Conservation (phyloP, 2,113 vertebrate species). For the Notarius quadriscutis region DNA sequence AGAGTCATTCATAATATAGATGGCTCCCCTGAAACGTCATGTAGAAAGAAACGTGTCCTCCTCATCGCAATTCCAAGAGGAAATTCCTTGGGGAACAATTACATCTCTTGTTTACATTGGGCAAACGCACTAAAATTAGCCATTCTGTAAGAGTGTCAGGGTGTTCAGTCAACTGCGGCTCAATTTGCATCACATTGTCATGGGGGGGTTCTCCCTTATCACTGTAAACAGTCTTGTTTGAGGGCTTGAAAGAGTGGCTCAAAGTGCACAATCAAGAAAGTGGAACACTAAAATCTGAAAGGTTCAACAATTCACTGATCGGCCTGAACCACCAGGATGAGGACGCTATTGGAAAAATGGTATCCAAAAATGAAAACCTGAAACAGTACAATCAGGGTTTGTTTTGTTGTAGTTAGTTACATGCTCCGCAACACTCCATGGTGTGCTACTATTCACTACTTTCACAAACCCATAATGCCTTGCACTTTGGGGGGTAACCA, state of each 20-base stretch:
- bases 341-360: background rate
- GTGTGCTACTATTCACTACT: background rate
- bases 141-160: slow-evolving; percentile 15
- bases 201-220: no score
- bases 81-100: slow-evolving; percentile 38
- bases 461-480: no score
- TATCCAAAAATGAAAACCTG: background rate
- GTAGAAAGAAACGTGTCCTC: background rate
- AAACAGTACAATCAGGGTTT: background rate
- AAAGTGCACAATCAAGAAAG: background rate
- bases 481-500: no score
- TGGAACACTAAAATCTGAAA: slow-evolving; percentile 17
- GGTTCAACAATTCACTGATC: slow-evolving; percentile 13
- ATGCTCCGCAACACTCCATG: background rate
- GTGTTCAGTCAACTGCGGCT: slow-evolving; percentile 28
- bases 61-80: slow-evolving; percentile 15
- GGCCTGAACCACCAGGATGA: background rate
- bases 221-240: background rate
- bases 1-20: background rate
- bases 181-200: slow-evolving; percentile 35
- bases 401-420: background rate
- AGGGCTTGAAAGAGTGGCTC: background rate
- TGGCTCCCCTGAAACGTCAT: background rate
- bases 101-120: slow-evolving; percentile 40
- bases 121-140: slow-evolving; percentile 42